Evolutionary conservation across 2,888 invertebrate species (phyloP).

Genomic region (Agrotis exclamationis): DNA sequence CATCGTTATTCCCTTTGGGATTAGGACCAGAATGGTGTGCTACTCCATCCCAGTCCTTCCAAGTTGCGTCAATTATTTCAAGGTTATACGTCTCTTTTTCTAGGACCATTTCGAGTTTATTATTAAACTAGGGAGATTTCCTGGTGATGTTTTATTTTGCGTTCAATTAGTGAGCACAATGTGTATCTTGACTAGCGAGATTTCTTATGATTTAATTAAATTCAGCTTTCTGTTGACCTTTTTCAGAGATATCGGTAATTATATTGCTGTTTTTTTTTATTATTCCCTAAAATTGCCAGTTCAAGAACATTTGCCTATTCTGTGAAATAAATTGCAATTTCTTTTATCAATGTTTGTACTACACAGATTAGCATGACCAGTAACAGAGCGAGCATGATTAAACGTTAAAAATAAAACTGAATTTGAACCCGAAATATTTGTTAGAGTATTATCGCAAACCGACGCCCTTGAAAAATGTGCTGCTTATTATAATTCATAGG

Average conservation of each 20-base stretch:
- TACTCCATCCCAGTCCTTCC: neutral
- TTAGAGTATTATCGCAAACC: constrained; percentile 32
- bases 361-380: neutral
- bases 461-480: constrained; percentile 35
- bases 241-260: neutral
- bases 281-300: no score
- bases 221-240: neutral
- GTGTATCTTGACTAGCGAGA: neutral
- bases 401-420: constrained; percentile 12
- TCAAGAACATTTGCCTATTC: neutral
- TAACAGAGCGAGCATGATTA: constrained; percentile 8
- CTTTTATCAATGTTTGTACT: neutral
- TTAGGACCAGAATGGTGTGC: constrained; percentile 8
- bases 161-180: constrained; percentile 12
- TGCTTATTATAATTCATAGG: constrained; percentile 18
- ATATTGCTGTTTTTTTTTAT: neutral
- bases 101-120: constrained; percentile 29
- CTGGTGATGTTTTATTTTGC: constrained; percentile 38
- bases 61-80: constrained; percentile 17
- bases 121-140: constrained; percentile 26
- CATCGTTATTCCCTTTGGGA: constrained; percentile 2
- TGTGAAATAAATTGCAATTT: neutral
- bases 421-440: constrained; percentile 12
- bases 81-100: constrained; percentile 9
- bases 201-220: neutral